Evolutionary conservation across 2,113 vertebrate species (phyloP).

Genomic region (Alces alces): DNA sequence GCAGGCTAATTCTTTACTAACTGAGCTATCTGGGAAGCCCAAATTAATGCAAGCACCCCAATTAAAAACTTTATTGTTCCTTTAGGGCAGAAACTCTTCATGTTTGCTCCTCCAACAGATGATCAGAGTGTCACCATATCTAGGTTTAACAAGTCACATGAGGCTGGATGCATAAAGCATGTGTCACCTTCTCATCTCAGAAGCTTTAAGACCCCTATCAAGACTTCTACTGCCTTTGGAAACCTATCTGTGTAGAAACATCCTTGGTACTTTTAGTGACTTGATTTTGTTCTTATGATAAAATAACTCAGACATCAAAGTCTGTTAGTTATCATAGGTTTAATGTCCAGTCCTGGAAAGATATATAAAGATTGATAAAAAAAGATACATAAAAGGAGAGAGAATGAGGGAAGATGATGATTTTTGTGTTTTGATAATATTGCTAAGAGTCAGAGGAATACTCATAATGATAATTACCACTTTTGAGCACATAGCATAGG

Average conservation of each 20-base stretch:
- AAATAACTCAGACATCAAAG: not conserved
- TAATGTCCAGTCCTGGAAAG: not conserved
- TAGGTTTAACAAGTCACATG: not conserved
- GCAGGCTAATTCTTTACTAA: not conserved
- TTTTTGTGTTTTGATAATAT: not conserved
- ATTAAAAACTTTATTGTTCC: not conserved
- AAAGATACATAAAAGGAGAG: not conserved
- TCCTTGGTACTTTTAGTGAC: not conserved
- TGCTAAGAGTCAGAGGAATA: not conserved
- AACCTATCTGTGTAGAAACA: not conserved
- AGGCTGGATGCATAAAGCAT: fast-evolving
- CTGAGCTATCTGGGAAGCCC: not conserved
- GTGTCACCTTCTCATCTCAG: not conserved
- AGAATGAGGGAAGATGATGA: not conserved
- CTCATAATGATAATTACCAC: not conserved
- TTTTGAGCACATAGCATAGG: not conserved
- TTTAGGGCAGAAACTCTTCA: not conserved
- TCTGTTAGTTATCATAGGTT: not conserved
- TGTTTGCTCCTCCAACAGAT: too few relatives aligned
- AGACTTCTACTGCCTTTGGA: not conserved
- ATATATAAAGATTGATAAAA: not conserved
- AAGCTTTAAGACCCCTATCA: not conserved
- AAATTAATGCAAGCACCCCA: not conserved
- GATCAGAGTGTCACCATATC: too few relatives aligned
- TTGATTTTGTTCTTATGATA: not conserved